phyloP scores from a whole-genome alignment of 2,113 vertebrate genomes.

The Acinonyx jubatus region DNA sequence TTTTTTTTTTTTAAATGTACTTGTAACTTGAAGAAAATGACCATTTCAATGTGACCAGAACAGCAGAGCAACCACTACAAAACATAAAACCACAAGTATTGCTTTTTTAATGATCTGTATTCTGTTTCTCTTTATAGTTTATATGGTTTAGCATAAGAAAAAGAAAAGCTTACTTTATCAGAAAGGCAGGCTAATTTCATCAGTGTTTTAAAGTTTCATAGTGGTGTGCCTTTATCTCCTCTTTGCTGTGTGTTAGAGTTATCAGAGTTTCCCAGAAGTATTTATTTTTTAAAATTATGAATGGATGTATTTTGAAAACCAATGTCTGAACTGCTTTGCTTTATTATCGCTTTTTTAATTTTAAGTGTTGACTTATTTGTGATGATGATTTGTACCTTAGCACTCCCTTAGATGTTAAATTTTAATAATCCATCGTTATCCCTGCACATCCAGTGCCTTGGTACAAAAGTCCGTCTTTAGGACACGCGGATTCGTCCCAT shows the following conservation, averaged over 20 bases:
- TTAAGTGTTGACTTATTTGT: constrained; percentile 39
- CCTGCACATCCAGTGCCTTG: not conserved
- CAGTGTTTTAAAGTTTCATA: constrained; percentile 90
- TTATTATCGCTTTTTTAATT: constrained; percentile 8
- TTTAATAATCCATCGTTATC: constrained; percentile 41
- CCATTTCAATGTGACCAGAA: constrained; percentile 81
- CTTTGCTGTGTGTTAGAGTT: constrained; percentile 90
- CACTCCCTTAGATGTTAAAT: constrained; percentile 31
- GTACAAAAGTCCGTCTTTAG: constrained; percentile 48
- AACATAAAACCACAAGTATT: constrained; percentile 83
- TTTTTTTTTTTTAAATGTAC: constrained; percentile 73
- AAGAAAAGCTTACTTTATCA: constrained; percentile 79
- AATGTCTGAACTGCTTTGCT: constrained; percentile 55
- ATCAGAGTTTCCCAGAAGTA: constrained; percentile 92
- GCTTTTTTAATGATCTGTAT: constrained; percentile 85
- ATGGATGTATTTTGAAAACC: constrained; percentile 78
- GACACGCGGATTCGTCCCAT: constrained; percentile 56
- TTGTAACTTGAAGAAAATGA: constrained; percentile 75
- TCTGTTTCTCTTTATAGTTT: constrained; percentile 85
- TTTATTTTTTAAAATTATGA: constrained; percentile 66
- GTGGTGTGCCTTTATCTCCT: constrained; percentile 91
- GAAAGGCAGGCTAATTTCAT: constrained; percentile 87
- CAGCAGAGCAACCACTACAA: constrained; percentile 82
- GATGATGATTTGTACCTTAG: constrained; percentile 2
- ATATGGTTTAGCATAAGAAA: constrained; percentile 84